These are phyloP conservation scores for Astropecten irregularis DNA, from an alignment of 53 echinoderm and acorn worm genomes.

Conservation along the genomic window DNA sequence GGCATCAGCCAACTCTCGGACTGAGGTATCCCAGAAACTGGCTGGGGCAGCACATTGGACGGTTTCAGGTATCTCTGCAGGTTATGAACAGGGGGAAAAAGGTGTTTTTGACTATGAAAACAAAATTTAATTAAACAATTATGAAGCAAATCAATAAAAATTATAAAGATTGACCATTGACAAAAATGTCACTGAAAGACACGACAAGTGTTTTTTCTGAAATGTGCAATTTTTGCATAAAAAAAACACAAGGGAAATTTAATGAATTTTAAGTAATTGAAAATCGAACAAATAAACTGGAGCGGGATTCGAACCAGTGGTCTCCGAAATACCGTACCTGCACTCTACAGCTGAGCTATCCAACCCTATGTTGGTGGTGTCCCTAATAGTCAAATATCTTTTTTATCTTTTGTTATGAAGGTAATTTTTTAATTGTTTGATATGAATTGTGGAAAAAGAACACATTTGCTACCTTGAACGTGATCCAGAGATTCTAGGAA, in stretches of 20 bases:
- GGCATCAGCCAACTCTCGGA: slow-evolving; percentile 24
- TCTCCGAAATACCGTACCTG: too few species aligned
- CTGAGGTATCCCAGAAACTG: slow-evolving; percentile 18
- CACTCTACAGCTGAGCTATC: too few species aligned
- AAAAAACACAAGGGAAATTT: neutral
- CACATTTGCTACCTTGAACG: slow-evolving; percentile 20
- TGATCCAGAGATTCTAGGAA: slow-evolving; percentile 1
- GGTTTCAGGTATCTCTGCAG: slow-evolving; percentile 27
- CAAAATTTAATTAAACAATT: neutral
- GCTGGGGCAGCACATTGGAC: slow-evolving; percentile 27
- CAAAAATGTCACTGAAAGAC: neutral
- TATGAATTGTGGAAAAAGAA: neutral
- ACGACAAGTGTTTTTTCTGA: neutral
- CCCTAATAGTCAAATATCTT: too few species aligned
- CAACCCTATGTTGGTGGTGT: too few species aligned
- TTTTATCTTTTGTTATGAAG: too few species aligned
- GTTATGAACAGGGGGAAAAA: neutral
- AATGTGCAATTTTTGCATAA: neutral
- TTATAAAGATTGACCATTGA: neutral
- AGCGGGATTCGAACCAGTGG: too few species aligned
- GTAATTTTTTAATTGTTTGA: neutral
- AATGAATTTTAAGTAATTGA: too few species aligned
- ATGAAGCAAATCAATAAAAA: neutral
- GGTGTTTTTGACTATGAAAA: neutral
- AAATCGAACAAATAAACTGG: too few species aligned